These are phyloP conservation scores for Itoplectis maculator DNA, from an alignment of 2,888 invertebrate genomes.

Conservation along the genomic window DNA sequence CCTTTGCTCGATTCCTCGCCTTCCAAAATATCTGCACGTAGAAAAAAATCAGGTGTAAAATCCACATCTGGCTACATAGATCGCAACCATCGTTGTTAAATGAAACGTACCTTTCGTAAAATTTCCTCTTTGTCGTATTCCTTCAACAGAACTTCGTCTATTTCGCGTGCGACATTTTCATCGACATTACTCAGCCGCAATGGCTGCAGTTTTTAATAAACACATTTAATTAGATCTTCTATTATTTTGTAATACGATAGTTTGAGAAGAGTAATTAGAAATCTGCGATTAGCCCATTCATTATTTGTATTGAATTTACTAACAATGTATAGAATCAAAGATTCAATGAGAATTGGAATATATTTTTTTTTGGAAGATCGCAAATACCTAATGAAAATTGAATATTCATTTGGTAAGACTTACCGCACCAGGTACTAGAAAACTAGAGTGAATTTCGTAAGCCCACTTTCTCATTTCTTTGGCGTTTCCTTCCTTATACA, in stretches of 20 bases:
- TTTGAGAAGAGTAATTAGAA: background rate
- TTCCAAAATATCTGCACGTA: conserved; percentile 90
- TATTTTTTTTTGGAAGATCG: no score
- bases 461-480: conserved; percentile 99
- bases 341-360: background rate
- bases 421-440: conserved; percentile 95
- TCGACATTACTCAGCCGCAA: conserved; percentile 92
- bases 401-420: conserved; percentile 80
- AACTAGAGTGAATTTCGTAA: conserved; percentile 99
- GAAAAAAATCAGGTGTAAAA: conserved; percentile 35
- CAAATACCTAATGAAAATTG: background rate
- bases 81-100: background rate
- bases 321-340: background rate
- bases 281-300: background rate
- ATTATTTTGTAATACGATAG: conserved; percentile 1
- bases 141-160: conserved; percentile 93
- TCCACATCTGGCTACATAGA: background rate
- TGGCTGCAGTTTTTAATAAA: conserved; percentile 87
- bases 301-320: no score
- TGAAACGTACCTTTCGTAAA: conserved; percentile 89
- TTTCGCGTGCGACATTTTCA: conserved; percentile 95
- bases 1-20: conserved; percentile 93
- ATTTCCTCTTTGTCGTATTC: conserved; percentile 96
- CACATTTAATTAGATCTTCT: conserved; percentile 21
- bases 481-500: conserved; percentile 93